Conservation (phyloP, 2,113 vertebrate genomes). For the Origma solitaria region DNA sequence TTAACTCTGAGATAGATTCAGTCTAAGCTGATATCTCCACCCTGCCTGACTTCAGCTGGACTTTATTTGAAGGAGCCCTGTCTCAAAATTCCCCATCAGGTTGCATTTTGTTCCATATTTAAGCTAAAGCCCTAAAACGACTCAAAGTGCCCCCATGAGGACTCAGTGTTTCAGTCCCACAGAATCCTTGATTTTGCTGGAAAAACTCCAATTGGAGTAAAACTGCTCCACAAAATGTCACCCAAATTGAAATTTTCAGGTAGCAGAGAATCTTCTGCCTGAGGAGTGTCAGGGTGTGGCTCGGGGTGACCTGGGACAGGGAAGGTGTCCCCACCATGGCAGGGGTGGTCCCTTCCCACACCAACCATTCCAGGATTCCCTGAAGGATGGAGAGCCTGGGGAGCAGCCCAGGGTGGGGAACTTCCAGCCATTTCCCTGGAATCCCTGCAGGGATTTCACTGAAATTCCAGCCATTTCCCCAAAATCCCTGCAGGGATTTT, state of each 20-base stretch:
- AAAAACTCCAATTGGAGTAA: neutral
- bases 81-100: neutral
- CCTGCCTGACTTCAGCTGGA: neutral
- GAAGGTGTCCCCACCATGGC: neutral
- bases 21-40: neutral
- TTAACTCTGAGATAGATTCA: neutral
- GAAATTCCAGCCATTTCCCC: too few relatives aligned
- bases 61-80: neutral
- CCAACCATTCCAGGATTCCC: neutral
- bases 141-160: accelerated
- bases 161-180: neutral
- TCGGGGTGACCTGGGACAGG: neutral
- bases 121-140: neutral
- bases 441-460: too few relatives aligned
- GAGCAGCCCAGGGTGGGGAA: too few relatives aligned
- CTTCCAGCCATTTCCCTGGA: too few relatives aligned
- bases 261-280: neutral
- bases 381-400: neutral
- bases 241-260: neutral
- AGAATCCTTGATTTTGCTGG: neutral
- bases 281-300: neutral
- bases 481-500: too few relatives aligned
- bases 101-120: neutral
- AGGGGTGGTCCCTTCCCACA: neutral
- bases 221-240: neutral